phyloP scores from a whole-genome alignment of 2,113 vertebrate genomes.

The Prionailurus viverrinus region DNA sequence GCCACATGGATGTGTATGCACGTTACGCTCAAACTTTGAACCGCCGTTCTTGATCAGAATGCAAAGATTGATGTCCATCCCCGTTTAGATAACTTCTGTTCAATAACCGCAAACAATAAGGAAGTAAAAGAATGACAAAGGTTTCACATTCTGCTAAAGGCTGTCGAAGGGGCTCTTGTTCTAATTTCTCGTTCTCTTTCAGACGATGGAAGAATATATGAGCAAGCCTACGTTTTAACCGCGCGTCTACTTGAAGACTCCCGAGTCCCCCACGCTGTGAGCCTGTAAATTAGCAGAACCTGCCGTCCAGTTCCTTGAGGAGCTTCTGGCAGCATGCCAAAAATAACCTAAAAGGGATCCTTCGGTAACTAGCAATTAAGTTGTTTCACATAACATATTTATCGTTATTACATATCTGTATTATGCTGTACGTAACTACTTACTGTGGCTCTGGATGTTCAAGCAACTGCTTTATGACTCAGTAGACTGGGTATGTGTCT shows the following conservation, averaged over 20 bases:
- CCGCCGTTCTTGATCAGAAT: background rate
- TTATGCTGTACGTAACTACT: conserved; percentile 71
- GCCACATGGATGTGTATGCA: background rate
- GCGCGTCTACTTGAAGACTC: conserved; percentile 63
- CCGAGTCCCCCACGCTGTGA: conserved; percentile 1
- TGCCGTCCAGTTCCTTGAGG: conserved; percentile 48
- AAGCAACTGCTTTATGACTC: conserved; percentile 55
- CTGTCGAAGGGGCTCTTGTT: background rate
- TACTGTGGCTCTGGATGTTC: conserved; percentile 63
- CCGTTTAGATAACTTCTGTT: background rate
- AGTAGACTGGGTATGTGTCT: conserved; percentile 70
- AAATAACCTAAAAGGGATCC: conserved; percentile 77
- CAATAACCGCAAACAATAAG: background rate
- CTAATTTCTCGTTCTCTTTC: conserved; percentile 76
- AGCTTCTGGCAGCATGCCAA: conserved; percentile 78
- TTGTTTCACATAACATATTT: conserved; percentile 81
- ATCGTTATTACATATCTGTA: conserved; percentile 77
- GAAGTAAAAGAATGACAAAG: background rate
- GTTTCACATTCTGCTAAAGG: background rate
- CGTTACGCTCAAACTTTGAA: background rate
- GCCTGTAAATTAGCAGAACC: background rate
- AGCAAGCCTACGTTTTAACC: conserved; percentile 93
- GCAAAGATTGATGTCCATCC: background rate
- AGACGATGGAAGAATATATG: conserved; percentile 98
- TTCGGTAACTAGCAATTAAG: conserved; percentile 83